Evolutionary conservation across 2,113 vertebrate genomes (phyloP).

Genomic region (Orcinus orca): DNA sequence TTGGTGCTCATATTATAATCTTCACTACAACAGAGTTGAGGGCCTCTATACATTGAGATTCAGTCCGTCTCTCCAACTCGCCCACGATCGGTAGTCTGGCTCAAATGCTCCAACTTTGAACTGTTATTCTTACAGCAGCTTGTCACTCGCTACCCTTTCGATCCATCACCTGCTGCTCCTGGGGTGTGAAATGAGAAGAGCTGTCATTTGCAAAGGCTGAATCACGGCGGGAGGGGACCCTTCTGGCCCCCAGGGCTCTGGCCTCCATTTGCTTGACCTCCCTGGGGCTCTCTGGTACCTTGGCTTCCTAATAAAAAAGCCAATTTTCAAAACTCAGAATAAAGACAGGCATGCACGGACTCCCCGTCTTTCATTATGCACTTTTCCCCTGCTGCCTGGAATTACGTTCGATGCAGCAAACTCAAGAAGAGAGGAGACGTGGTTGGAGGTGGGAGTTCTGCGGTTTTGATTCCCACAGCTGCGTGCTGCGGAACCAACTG

Average conservation of each 20-base stretch:
- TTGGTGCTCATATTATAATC: neutral
- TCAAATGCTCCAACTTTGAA: neutral
- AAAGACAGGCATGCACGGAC: neutral
- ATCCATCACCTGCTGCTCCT: neutral
- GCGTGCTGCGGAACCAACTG: neutral
- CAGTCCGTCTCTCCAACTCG: neutral
- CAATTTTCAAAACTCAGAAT: neutral
- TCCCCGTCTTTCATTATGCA: neutral
- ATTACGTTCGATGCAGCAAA: neutral
- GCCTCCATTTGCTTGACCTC: neutral
- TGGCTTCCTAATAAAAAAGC: neutral
- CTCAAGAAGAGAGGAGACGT: neutral
- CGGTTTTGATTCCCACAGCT: slow-evolving; percentile 46
- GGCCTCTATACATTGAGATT: neutral
- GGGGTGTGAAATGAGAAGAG: neutral
- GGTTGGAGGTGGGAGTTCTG: neutral
- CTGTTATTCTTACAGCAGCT: neutral
- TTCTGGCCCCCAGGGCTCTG: neutral
- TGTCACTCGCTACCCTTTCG: neutral
- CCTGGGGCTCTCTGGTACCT: neutral
- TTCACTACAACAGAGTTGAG: neutral
- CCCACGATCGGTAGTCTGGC: neutral
- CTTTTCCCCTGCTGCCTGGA: neutral
- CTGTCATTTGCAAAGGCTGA: neutral
- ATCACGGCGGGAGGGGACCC: neutral